Evolutionary conservation across 2,888 invertebrate genomes (phyloP), one percentile per base, ranked within the genome.

Genomic region (Scaptodrosophila latifasciaeformis): DNA sequence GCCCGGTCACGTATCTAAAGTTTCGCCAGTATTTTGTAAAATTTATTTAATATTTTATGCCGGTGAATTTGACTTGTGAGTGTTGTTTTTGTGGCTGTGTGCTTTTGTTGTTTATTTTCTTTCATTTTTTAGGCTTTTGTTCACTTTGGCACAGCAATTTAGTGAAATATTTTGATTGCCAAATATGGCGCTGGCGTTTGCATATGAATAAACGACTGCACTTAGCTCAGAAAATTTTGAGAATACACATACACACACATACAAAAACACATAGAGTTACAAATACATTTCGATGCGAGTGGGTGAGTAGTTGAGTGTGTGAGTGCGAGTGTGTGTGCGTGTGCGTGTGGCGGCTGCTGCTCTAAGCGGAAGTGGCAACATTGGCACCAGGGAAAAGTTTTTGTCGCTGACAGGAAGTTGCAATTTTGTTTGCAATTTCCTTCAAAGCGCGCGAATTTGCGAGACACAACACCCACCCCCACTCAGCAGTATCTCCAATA

Each of bases 351-450:
- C 24, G 24, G 24, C 24, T 39, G 49, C 44, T 45, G 53, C 51
- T 70, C 60, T 75, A 75, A 78, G 59, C 81, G 79, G 75, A 81
- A 76, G 75, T 75, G 81, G 79, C 81, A 81, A 70, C 74, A 80
- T 78, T 78, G 81, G 81, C 79, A 71, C 79, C 79, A 67, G 59
- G 66, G 79, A 71, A 81, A 75, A 76, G 75, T 76, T 76, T 76
- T 74, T 81, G 78, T 82, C 82, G 78, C 72, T 75, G 79, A 72
- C 82, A 82, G 81, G 81, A 79, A 81, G 81, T 81, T 76, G 82
- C 82, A 82, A 81, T 78, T 82, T 84, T 83, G 83, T 84, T 84
- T 76, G 84, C 80, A 84, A 82, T 84, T 84, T 82, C 82, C 82
- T 82, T 81, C 75, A 70, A 18, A 30, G 68, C 65, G 67, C 69